Conservation (phyloP, 2,113 vertebrate genomes). For the Paratilapia polleni region DNA sequence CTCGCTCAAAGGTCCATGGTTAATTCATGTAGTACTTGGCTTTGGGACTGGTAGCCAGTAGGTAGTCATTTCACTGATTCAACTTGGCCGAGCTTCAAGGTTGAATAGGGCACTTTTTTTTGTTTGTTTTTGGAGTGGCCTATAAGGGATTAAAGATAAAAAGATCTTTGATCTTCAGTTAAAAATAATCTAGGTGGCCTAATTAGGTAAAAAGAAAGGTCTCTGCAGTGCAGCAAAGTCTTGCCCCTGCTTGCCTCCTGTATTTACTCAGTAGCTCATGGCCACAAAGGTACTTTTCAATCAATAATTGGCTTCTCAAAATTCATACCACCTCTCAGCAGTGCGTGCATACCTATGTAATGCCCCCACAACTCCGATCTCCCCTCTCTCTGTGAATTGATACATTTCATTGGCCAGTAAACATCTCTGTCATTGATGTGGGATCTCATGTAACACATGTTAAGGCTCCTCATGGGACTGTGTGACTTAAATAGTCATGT, state of each 20-base stretch:
- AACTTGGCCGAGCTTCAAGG: constrained; percentile 53
- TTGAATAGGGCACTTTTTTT: constrained; percentile 28
- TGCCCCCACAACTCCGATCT: constrained; percentile 3
- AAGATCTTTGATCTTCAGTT: constrained; percentile 24
- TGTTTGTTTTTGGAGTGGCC: not conserved
- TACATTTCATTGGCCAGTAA: constrained; percentile 28
- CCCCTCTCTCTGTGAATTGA: constrained; percentile 22
- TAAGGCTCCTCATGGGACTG: not conserved
- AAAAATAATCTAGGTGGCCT: constrained; percentile 3
- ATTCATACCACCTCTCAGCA: constrained; percentile 32
- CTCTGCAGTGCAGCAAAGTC: not conserved
- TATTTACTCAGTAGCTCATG: not conserved
- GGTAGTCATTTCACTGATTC: constrained; percentile 34
- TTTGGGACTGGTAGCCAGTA: constrained; percentile 14
- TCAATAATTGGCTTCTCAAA: constrained; percentile 48
- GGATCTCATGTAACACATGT: not conserved
- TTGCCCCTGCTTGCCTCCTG: not conserved
- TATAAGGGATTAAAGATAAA: constrained; percentile 21
- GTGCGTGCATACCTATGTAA: not conserved
- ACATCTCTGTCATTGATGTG: constrained; percentile 5
- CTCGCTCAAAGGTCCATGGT: constrained; percentile 25
- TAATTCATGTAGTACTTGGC: constrained; percentile 57
- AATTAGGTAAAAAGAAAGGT: constrained; percentile 29
- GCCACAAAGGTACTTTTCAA: constrained; percentile 20
- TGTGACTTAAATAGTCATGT: not conserved